Percentiles rank a stretch among this genome's conserved stretches.
Evolutionary conservation across 1,140 invertebrate genomes (phyloP).

Genomic region (Eurosta solidaginis): DNA sequence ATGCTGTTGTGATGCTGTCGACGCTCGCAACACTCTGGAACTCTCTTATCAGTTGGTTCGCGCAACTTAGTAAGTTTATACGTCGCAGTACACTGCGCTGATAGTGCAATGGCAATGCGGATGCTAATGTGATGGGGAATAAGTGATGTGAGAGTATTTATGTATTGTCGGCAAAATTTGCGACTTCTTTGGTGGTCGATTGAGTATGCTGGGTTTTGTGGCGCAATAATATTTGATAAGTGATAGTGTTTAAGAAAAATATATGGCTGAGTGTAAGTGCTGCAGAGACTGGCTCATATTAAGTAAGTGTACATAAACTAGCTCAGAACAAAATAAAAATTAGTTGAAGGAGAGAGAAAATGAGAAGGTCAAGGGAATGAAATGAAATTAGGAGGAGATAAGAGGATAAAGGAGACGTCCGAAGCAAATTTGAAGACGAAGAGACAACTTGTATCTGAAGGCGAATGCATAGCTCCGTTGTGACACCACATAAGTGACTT

Average conservation of each 20-base stretch:
- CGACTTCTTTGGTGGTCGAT: slow-evolving; percentile 1
- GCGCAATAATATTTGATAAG: neutral
- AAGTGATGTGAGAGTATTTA: neutral
- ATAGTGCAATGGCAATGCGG: neutral
- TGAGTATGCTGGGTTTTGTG: neutral
- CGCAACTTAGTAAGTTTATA: slow-evolving; percentile 7
- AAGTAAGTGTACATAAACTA: no score
- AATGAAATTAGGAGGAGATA: no score
- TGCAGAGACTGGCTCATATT: neutral
- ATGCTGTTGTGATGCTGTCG: neutral
- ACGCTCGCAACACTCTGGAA: slow-evolving; percentile 9
- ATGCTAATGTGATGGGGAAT: neutral
- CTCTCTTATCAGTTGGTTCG: neutral
- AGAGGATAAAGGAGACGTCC: no score
- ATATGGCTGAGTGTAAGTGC: neutral
- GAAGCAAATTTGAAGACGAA: no score
- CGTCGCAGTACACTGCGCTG: no score
- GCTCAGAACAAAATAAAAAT: no score
- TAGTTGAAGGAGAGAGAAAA: no score
- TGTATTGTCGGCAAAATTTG: neutral
- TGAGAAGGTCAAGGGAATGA: no score
- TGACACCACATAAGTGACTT: no score
- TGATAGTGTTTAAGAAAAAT: neutral
- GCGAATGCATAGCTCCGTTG: no score
- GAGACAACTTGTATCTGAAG: no score